Base-by-base conservation (phyloP, 2,888 invertebrate genomes). In the Neoitamus cyanurus region DNA sequence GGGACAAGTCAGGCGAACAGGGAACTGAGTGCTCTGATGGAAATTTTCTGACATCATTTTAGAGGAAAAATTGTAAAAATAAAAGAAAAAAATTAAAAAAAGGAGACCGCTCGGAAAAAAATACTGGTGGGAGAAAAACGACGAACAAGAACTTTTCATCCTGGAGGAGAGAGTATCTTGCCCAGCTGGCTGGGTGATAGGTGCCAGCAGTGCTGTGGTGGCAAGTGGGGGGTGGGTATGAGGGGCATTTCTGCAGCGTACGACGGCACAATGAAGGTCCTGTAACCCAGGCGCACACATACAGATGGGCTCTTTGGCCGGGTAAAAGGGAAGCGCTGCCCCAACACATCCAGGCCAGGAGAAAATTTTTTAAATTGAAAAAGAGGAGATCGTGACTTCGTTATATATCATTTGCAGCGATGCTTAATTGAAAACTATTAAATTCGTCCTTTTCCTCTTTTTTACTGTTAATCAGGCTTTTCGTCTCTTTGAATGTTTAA, bases 351-450 rank as follows among this genome's bases (percentile, higher is more conserved):
- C 36, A 72, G 42, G 31, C n/a, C 15, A 72, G 72, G 78, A 70
- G 42, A 80, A 69, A 75, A 46, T 83, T 83, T 83, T 83, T 83
- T 72, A 83, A 85, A 84, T 85, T 84, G 84, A 84, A 77, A 84
- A 84, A 84, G 70, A 70, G 34, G 83, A 87, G 84, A 85, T 86
- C 86, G 86, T 87, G 86, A 87, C 87, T 86, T 85, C 78, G 83
- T 86, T 87, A 86, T 87, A 85, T 86, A 87, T 87, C 86, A 85
- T 84, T 85, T 86, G 86, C 84, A 86, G 85, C 78, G 84, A 83
- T 86, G 84, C 84, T 86, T 87, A 87, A 87, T 87, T 87, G 86
- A 86, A 87, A 87, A 87, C 87, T 87, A 87, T 87, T 87, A 87
- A 87, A 87, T 85, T 86, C 82, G 85, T 86, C 86, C 85, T 84